A percentile compares a stretch with the other conserved stretches of the same genome.
Evolutionary conservation across 2,113 vertebrate species (phyloP).

Genomic region (Dromas ardeola): DNA sequence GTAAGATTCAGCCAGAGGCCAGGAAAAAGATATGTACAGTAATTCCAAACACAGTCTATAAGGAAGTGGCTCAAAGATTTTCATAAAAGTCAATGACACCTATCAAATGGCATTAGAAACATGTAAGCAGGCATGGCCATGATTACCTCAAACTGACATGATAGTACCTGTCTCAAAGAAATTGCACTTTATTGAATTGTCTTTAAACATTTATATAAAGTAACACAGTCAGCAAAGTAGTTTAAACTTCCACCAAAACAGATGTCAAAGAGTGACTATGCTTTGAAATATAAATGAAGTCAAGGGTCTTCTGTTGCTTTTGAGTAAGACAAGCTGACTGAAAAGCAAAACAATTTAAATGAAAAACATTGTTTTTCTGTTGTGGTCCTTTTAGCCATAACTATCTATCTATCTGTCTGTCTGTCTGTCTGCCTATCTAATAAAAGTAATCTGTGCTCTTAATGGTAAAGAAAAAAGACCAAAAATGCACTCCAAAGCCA

Average conservation of each 20-base stretch:
- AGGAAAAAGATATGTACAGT: conserved; percentile 72
- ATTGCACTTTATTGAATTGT: conserved; percentile 58
- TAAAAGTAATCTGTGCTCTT: conserved; percentile 45
- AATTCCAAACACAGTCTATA: conserved; percentile 71
- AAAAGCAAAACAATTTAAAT: conserved; percentile 71
- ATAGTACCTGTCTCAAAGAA: conserved; percentile 72
- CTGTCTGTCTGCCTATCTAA: conserved; percentile 44
- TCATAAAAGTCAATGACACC: conserved; percentile 68
- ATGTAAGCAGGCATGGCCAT: conserved; percentile 65
- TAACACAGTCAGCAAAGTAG: conserved; percentile 56
- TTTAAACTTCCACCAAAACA: conserved; percentile 70
- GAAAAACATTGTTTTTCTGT: conserved; percentile 69
- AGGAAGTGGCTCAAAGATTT: conserved; percentile 70
- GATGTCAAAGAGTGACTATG: conserved; percentile 66
- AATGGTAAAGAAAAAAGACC: background rate
- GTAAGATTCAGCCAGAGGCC: conserved; percentile 69
- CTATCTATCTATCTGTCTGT: conserved; percentile 56
- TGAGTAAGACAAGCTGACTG: conserved; percentile 72
- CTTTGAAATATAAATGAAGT: conserved; percentile 76
- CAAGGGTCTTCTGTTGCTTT: conserved; percentile 72
- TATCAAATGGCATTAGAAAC: conserved; percentile 74
- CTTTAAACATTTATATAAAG: conserved; percentile 67
- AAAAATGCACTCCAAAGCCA: background rate
- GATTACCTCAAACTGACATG: conserved; percentile 69
- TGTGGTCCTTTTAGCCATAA: conserved; percentile 59